Base-by-base conservation (phyloP, 1,140 invertebrate genomes). In the Lethrus apterus region DNA sequence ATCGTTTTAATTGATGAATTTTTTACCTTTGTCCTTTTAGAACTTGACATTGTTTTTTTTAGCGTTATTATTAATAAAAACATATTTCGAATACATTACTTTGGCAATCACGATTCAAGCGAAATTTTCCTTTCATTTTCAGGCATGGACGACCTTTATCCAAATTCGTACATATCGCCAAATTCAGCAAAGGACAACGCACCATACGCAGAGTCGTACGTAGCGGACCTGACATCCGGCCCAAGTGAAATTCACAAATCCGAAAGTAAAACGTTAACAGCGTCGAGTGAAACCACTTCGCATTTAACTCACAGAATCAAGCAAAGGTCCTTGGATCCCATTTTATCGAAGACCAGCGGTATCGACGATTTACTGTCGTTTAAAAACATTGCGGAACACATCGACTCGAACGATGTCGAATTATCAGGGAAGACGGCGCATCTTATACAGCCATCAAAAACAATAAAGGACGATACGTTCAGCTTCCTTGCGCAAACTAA, bases 81-180 rank as follows among this genome's bases (percentile, higher is more conserved):
- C n/a, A n/a, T n/a, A n/a, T n/a, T n/a, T n/a, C n/a, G n/a, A n/a
- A n/a, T n/a, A n/a, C n/a, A n/a, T n/a, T n/a, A n/a, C n/a, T n/a
- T n/a, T n/a, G n/a, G n/a, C n/a, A n/a, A n/a, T n/a, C n/a, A n/a
- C n/a, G n/a, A n/a, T n/a, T n/a, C n/a, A n/a, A n/a, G n/a, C n/a
- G n/a, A n/a, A n/a, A n/a, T 36, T 5, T 18, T 4, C 9, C 8
- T n/a, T 11, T 7, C 23, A n/a, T 17, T 71, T 50, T 11, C 67
- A 74, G 72, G 65, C 57, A 66, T 71, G 44, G 70, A 72, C 49
- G 70, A 75, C 49, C 57, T 62, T 8, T 74, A 71, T 59, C 69
- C 72, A 14, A 74, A 75, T 66, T 74, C 74, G 2, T 74, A 75
- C 48, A 64, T 75, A 44, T 76, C 75, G 51, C 75, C 74, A 48